Percentiles rank a stretch among this genome's conserved stretches.
Evolutionary conservation across 2,113 vertebrate species (phyloP).

Genomic region (Alosa alosa): DNA sequence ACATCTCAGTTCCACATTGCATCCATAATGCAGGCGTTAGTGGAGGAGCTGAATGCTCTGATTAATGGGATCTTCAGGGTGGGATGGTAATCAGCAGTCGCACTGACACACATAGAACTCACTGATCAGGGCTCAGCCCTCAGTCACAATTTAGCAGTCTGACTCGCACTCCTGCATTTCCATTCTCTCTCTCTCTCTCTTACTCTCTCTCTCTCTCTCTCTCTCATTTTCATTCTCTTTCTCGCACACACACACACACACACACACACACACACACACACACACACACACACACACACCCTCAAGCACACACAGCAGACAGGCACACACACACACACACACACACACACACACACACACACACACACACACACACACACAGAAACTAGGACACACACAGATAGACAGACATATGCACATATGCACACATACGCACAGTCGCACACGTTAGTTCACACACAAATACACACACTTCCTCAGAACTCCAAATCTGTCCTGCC

Average conservation of each 20-base stretch:
- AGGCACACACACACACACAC: neutral
- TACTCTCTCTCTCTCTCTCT: neutral
- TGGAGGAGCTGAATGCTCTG: neutral
- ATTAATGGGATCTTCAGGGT: slow-evolving; percentile 2
- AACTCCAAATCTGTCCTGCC: neutral
- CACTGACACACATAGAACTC: neutral
- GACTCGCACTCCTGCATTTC: neutral
- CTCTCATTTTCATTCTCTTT: neutral
- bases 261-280: neutral
- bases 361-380: neutral
- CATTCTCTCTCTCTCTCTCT: no score
- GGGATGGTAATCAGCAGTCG: slow-evolving; percentile 9
- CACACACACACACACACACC: neutral
- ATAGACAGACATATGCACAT: neutral
- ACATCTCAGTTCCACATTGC: neutral
- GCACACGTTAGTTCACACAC: neutral
- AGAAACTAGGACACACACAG: neutral
- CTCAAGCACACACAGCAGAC: neutral
- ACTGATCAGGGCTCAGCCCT: neutral
- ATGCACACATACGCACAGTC: neutral
- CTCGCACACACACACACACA: neutral
- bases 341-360: neutral
- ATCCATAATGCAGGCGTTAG: neutral
- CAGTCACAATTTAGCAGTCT: neutral
- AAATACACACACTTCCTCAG: neutral